Conservation (phyloP, 2,113 vertebrate genomes). For the Paedocypris sp. region DNA sequence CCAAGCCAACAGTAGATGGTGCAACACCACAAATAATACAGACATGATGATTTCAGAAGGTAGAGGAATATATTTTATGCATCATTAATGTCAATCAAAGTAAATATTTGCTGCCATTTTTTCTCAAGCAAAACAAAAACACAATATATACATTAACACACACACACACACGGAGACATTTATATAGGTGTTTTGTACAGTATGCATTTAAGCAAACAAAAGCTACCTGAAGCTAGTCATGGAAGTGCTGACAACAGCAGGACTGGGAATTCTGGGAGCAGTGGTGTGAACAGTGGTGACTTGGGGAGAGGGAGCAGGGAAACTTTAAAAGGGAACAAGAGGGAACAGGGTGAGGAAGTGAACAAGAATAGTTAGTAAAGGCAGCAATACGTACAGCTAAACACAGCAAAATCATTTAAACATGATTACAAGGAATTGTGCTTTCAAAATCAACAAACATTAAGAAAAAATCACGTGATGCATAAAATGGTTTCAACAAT, state of each 20-base stretch:
- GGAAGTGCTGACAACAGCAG: constrained; percentile 72
- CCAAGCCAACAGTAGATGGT: constrained; percentile 18
- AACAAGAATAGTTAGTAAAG: not conserved
- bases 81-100: not conserved
- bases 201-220: not conserved
- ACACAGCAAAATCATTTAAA: not conserved
- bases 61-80: too few species aligned
- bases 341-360: not conserved
- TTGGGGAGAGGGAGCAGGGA: constrained; percentile 67
- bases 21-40: not conserved
- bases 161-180: constrained; percentile 5
- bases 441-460: too few species aligned
- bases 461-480: too few species aligned
- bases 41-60: too few species aligned
- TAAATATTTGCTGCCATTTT: too few species aligned
- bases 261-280: constrained; percentile 66
- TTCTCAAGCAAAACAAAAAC: not conserved
- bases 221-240: constrained; percentile 79
- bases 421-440: not conserved
- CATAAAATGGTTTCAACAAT: too few species aligned
- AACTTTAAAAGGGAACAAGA: constrained; percentile 58
- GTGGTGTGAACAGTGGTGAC: constrained; percentile 61
- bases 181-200: too few species aligned
- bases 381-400: not conserved
- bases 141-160: not conserved